phyloP scores from a whole-genome alignment of 2,888 invertebrate genomes.

The Odontothrips loti region DNA sequence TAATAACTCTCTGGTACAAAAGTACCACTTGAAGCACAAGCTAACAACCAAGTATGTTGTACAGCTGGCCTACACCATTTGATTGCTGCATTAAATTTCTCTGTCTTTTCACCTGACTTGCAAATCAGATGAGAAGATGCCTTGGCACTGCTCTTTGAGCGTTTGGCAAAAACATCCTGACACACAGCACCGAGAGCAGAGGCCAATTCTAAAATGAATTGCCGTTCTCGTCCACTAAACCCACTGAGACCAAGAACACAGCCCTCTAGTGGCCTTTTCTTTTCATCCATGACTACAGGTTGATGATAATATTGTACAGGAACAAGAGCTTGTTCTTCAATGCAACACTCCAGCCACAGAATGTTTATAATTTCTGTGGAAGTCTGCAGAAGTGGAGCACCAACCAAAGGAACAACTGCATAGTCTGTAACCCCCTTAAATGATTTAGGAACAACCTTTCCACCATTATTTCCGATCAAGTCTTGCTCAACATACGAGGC shows the following conservation, averaged over 20 bases:
- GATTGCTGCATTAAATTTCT: conserved; percentile 75
- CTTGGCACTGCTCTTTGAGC: conserved; percentile 46
- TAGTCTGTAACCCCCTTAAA: conserved; percentile 59
- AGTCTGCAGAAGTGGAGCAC: conserved; percentile 47
- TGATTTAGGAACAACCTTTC: conserved; percentile 50
- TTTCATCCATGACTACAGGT: conserved; percentile 54
- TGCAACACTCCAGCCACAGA: conserved; percentile 60
- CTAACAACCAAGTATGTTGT: conserved; percentile 68
- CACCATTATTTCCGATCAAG: conserved; percentile 50
- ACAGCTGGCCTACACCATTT: conserved; percentile 85
- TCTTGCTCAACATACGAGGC: conserved; percentile 41
- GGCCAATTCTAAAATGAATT: conserved; percentile 66
- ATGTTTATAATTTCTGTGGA: conserved; percentile 63
- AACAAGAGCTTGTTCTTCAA: conserved; percentile 45
- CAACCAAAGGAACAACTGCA: conserved; percentile 57
- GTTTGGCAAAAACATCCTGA: conserved; percentile 37
- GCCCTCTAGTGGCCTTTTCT: conserved; percentile 54
- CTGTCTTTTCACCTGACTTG: conserved; percentile 62
- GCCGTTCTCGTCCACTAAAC: conserved; percentile 67
- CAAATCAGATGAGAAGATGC: conserved; percentile 80
- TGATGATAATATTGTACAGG: conserved; percentile 67
- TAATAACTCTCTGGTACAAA: conserved; percentile 55
- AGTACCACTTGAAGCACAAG: conserved; percentile 58
- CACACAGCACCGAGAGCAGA: conserved; percentile 68
- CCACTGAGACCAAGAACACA: conserved; percentile 77